phyloP scores from a whole-genome alignment of 2,113 vertebrate species.

The Ramphastos sulfuratus region DNA sequence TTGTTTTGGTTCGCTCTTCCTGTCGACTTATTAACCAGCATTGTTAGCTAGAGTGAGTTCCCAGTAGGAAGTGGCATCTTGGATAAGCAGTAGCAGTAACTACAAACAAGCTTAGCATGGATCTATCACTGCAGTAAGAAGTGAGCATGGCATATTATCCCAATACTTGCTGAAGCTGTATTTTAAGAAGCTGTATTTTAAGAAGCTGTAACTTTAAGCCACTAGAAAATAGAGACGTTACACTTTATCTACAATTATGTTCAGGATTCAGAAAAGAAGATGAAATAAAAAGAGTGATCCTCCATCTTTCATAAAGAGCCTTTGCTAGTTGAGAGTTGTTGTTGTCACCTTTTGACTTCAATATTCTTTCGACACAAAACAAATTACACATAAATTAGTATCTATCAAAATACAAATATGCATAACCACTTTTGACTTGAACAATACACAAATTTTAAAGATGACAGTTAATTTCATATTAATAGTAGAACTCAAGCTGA shows the following conservation, averaged over 20 bases:
- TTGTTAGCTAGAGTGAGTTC: neutral
- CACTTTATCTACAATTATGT: neutral
- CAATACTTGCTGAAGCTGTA: rapidly evolving
- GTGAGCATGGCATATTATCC: neutral
- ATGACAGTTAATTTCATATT: neutral
- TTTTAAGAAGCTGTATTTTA: neutral
- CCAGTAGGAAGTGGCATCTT: neutral
- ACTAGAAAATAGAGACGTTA: neutral
- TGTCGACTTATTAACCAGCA: neutral
- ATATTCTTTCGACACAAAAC: neutral
- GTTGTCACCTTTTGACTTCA: neutral
- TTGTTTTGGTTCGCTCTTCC: neutral
- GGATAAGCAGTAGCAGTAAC: neutral
- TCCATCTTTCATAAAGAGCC: neutral
- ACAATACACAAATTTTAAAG: neutral
- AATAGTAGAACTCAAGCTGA: neutral
- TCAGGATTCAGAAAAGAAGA: neutral
- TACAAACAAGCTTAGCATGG: neutral
- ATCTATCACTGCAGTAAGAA: neutral
- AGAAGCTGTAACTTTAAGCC: neutral
- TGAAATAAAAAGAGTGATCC: neutral
- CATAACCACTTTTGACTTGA: neutral
- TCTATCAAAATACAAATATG: neutral
- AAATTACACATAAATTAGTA: neutral
- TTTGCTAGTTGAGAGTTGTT: neutral